Percentiles rank a stretch among this genome's conserved stretches.
Evolutionary conservation across 2,888 invertebrate species (phyloP).

Genomic region (Drosophila paranaensis): DNA sequence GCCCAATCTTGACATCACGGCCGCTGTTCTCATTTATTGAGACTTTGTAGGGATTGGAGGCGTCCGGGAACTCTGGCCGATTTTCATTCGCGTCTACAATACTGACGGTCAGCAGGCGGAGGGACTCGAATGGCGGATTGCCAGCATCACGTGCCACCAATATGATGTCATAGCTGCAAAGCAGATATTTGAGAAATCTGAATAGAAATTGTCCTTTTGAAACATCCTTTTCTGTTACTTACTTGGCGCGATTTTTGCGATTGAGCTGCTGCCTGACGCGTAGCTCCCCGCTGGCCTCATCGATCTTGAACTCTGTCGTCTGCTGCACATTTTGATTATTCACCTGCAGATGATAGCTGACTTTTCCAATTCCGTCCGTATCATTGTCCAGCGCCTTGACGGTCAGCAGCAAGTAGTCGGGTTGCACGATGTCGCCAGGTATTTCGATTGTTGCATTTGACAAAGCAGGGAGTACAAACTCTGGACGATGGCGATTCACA

Average conservation of each 20-base stretch:
- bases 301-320: conserved; percentile 93
- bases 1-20: conserved; percentile 87
- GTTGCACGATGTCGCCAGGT: conserved; percentile 92
- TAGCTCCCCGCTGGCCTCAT: conserved; percentile 92
- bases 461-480: conserved; percentile 91
- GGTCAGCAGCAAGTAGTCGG: conserved; percentile 91
- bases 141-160: conserved; percentile 94
- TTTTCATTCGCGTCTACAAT: conserved; percentile 93
- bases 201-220: not conserved
- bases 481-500: conserved; percentile 93
- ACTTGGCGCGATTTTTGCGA: conserved; percentile 88
- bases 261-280: conserved; percentile 92
- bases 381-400: conserved; percentile 94
- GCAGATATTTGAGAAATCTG: not conserved
- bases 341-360: conserved; percentile 93
- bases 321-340: conserved; percentile 90
- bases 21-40: conserved; percentile 90
- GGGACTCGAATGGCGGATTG: conserved; percentile 91
- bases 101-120: conserved; percentile 90
- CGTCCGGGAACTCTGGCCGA: conserved; percentile 90
- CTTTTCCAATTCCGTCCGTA: conserved; percentile 92
- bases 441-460: conserved; percentile 92
- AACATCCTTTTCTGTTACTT: conserved; percentile 11
- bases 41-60: conserved; percentile 88
- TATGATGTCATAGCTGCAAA: conserved; percentile 87